A percentile compares a stretch with the other conserved stretches of the same genome.
These are phyloP conservation scores for Yponomeuta sedellus DNA, from an alignment of 2,888 invertebrate species.

Conservation along the genomic window DNA sequence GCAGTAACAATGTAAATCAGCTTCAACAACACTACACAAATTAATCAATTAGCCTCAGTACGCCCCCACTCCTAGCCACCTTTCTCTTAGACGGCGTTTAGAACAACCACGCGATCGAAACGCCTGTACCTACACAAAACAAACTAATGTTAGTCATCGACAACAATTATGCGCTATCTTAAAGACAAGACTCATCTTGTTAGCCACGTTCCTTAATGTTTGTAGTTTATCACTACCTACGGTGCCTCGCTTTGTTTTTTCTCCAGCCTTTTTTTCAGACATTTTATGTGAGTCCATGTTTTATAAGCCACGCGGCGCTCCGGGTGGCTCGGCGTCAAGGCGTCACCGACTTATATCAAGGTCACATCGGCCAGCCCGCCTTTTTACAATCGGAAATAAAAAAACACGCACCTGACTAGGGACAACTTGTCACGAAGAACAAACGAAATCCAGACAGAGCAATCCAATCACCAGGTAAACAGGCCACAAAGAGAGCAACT, in stretches of 20 bases:
- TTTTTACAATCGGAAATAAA: background rate
- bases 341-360: slow-evolving; percentile 11
- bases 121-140: background rate
- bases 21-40: no score
- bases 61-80: no score
- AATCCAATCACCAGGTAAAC: slow-evolving; percentile 15
- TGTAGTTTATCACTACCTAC: slow-evolving; percentile 15
- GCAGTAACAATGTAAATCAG: background rate
- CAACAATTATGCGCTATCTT: slow-evolving; percentile 5
- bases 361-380: slow-evolving; percentile 1
- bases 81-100: no score
- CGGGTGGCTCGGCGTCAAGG: slow-evolving; percentile 13
- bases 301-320: slow-evolving; percentile 14
- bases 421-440: background rate
- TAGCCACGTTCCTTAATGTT: slow-evolving; percentile 8
- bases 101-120: no score
- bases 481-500: slow-evolving; percentile 8
- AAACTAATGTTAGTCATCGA: background rate
- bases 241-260: slow-evolving; percentile 16
- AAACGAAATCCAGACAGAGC: slow-evolving; percentile 5
- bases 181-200: slow-evolving; percentile 12
- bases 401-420: slow-evolving; percentile 2
- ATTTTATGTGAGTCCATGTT: slow-evolving; percentile 8
- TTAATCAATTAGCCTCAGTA: no score
- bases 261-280: slow-evolving; percentile 8